Conservation (phyloP, 2,888 invertebrate genomes). For the Idaea aversata region DNA sequence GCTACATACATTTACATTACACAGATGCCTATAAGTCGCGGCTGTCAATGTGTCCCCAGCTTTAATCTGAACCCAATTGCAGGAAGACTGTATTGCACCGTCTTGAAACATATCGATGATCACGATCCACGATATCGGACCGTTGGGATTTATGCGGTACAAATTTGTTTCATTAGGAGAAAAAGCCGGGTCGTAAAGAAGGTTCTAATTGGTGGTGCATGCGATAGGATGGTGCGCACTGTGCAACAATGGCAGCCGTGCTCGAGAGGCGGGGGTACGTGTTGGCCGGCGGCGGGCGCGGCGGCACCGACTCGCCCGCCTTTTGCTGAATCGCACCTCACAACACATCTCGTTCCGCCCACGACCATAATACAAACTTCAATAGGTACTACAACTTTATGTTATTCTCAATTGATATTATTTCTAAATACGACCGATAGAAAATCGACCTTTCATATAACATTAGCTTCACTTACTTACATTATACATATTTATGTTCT, state of each 20-base stretch:
- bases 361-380: conserved; percentile 36
- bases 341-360: conserved; percentile 47
- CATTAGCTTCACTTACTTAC: neutral
- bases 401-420: neutral
- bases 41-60: no score
- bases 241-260: conserved; percentile 65
- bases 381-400: conserved; percentile 12
- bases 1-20: no score
- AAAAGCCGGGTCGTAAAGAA: conserved; percentile 55
- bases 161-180: conserved; percentile 56
- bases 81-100: neutral
- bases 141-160: conserved; percentile 47
- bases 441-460: neutral
- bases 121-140: conserved; percentile 44
- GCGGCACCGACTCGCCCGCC: conserved; percentile 61
- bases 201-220: conserved; percentile 64
- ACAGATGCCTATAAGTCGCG: no score
- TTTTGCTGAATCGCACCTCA: conserved; percentile 51
- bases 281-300: conserved; percentile 63
- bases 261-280: conserved; percentile 63
- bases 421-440: neutral
- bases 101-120: conserved; percentile 39
- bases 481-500: no score
- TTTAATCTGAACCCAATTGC: neutral
- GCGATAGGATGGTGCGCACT: conserved; percentile 38